Percentiles rank a stretch among this genome's conserved stretches.
These are phyloP conservation scores for Leptogaster cylindrica DNA, from an alignment of 2,888 invertebrate genomes.

Conservation along the genomic window DNA sequence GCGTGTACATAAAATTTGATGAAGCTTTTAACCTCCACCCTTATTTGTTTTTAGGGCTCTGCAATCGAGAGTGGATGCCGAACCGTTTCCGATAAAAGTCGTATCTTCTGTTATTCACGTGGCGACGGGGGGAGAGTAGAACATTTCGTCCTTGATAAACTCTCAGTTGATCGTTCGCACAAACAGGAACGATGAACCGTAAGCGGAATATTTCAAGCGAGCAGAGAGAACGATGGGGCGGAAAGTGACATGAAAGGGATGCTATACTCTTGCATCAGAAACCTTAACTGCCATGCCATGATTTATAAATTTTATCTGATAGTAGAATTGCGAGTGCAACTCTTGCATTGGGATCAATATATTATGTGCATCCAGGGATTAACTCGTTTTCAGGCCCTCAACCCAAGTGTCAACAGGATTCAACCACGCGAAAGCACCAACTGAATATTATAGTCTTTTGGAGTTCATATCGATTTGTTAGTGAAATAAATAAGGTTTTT, in stretches of 20 bases:
- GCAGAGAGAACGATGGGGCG: background rate
- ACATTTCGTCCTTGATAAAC: slow-evolving; percentile 19
- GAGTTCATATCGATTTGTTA: too few species aligned
- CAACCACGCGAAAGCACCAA: too few species aligned
- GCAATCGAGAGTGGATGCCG: slow-evolving; percentile 33
- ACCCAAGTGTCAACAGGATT: too few species aligned
- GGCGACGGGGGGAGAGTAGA: background rate
- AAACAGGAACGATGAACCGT: slow-evolving; percentile 3
- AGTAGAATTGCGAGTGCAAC: slow-evolving; percentile 24
- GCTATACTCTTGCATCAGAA: slow-evolving; percentile 15
- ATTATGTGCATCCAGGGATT: background rate
- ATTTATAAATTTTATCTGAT: slow-evolving; percentile 32
- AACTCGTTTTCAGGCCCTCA: too few species aligned
- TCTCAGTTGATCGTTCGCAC: slow-evolving; percentile 14
- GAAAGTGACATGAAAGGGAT: background rate
- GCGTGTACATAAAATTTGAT: slow-evolving; percentile 28
- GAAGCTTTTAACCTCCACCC: slow-evolving; percentile 36
- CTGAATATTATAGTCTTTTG: too few species aligned
- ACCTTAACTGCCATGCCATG: slow-evolving; percentile 27
- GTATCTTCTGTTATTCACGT: slow-evolving; percentile 29
- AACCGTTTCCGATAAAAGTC: slow-evolving; percentile 37
- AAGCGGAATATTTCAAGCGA: slow-evolving; percentile 24
- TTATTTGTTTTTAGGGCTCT: slow-evolving; percentile 31
- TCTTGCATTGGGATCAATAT: background rate
- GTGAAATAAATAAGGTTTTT: too few species aligned